Evolutionary conservation across 2,113 vertebrate genomes (phyloP).

Genomic region (Pogonocichla stellata): DNA sequence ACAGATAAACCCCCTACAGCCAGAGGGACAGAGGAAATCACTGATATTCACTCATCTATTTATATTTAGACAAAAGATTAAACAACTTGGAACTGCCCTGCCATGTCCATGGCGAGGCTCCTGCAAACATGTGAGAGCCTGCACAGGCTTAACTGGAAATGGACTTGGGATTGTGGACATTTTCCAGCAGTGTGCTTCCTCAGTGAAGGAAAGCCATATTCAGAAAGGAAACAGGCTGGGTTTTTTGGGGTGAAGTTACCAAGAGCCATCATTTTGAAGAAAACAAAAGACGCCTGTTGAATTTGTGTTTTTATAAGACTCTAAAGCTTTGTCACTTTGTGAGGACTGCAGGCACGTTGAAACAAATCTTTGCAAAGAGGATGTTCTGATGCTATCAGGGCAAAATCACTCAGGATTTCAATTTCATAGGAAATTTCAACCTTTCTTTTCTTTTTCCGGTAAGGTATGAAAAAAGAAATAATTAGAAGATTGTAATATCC

Average conservation of each 20-base stretch:
- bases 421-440: background rate
- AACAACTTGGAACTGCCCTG: constrained; percentile 25
- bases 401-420: background rate
- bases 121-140: background rate
- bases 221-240: background rate
- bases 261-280: background rate
- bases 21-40: constrained; percentile 19
- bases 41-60: constrained; percentile 64
- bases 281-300: background rate
- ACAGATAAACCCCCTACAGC: constrained; percentile 39
- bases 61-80: constrained; percentile 65
- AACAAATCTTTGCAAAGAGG: background rate
- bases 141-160: background rate
- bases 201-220: background rate
- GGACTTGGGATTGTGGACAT: background rate
- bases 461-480: background rate
- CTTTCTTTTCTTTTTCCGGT: background rate
- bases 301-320: background rate
- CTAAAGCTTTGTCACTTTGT: background rate
- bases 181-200: background rate
- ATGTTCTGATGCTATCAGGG: background rate
- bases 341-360: background rate
- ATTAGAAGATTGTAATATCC: background rate
- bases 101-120: background rate
- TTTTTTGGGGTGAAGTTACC: background rate